Conservation (phyloP, 2,113 vertebrate genomes). For the Holacanthus passer region DNA sequence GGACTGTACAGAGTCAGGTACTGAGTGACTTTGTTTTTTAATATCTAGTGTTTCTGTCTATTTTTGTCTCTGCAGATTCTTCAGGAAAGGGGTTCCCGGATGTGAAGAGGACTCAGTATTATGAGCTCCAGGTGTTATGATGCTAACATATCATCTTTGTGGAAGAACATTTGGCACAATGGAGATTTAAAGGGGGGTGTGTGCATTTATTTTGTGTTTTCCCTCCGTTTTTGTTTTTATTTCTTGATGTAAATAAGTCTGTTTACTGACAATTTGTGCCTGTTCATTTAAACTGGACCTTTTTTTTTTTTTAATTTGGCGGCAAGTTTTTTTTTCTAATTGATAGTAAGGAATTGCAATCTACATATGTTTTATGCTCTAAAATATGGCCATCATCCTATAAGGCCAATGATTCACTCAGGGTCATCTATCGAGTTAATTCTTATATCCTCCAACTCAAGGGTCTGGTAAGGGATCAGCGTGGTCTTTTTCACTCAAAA, state of each 20-base stretch:
- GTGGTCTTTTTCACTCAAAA: slow-evolving; percentile 54
- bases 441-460: slow-evolving; percentile 70
- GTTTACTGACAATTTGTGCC: slow-evolving; percentile 83
- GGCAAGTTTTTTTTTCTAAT: slow-evolving; percentile 50
- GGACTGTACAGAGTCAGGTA: background rate
- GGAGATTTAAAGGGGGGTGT: slow-evolving; percentile 78
- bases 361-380: slow-evolving; percentile 69
- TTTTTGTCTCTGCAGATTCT: slow-evolving; percentile 90
- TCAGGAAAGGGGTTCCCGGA: slow-evolving; percentile 97
- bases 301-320: slow-evolving; percentile 68
- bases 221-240: slow-evolving; percentile 63
- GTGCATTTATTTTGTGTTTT: slow-evolving; percentile 69
- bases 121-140: slow-evolving; percentile 84
- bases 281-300: slow-evolving; percentile 83
- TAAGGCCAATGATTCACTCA: slow-evolving; percentile 83
- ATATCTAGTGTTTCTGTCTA: slow-evolving; percentile 2
- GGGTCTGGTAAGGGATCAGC: slow-evolving; percentile 66
- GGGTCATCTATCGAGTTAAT: slow-evolving; percentile 77
- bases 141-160: slow-evolving; percentile 83
- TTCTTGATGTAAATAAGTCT: slow-evolving; percentile 78
- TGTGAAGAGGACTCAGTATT: slow-evolving; percentile 88
- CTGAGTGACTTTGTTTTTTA: background rate
- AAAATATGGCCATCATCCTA: slow-evolving; percentile 71
- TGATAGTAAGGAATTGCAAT: slow-evolving; percentile 66
- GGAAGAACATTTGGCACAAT: slow-evolving; percentile 83